Evolutionary conservation across 2,113 vertebrate genomes (phyloP).

Genomic region (Damaliscus lunatus): DNA sequence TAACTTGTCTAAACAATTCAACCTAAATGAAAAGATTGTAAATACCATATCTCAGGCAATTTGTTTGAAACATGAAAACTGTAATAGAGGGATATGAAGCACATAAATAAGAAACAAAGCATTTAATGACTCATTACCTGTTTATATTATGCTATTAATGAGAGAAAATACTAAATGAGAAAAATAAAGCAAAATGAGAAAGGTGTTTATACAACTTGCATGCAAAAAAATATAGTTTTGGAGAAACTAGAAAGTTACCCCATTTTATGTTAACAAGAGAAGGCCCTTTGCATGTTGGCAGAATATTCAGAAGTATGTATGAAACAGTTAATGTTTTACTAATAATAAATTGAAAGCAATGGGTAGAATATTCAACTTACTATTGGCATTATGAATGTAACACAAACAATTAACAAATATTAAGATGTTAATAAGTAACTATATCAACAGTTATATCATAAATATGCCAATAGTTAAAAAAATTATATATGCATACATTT

Average conservation of each 20-base stretch:
- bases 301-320: background rate
- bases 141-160: background rate
- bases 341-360: background rate
- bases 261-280: background rate
- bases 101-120: background rate
- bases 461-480: background rate
- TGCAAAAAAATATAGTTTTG: slow-evolving; percentile 5
- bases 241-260: background rate
- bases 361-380: background rate
- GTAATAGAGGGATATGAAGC: background rate
- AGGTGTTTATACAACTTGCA: background rate
- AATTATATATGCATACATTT: background rate
- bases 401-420: background rate
- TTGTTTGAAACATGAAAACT: background rate
- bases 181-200: background rate
- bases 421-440: background rate
- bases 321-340: background rate
- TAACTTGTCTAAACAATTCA: background rate
- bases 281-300: background rate
- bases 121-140: background rate
- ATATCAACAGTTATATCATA: background rate
- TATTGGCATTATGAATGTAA: background rate
- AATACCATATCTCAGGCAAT: background rate
- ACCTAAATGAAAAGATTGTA: background rate
- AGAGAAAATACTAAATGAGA: background rate